Percentiles rank a stretch among this genome's conserved stretches.
Conservation (phyloP, 2,888 invertebrate species). For the Ennomos quercinarius region DNA sequence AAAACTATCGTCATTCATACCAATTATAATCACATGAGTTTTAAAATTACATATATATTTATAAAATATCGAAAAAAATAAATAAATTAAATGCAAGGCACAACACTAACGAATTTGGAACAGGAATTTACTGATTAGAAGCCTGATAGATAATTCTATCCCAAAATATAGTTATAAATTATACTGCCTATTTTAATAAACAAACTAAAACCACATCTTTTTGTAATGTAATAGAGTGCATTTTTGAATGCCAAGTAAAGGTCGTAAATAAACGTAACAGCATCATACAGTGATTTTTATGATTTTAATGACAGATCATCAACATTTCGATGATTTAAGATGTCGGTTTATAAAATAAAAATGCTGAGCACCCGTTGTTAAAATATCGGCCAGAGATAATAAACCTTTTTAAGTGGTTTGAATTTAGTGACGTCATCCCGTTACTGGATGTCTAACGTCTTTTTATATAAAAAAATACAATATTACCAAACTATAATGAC, state of each 20-base stretch:
- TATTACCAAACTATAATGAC: no score
- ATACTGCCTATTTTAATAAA: constrained; percentile 2
- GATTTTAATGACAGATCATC: constrained; percentile 48
- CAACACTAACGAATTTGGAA: constrained; percentile 27
- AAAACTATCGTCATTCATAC: no score
- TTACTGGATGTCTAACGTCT: no score
- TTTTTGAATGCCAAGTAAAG: constrained; percentile 11
- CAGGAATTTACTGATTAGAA: constrained; percentile 28
- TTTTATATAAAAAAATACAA: no score
- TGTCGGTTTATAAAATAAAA: constrained; percentile 40
- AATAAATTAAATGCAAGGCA: not conserved
- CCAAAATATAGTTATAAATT: constrained; percentile 42
- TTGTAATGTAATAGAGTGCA: constrained; percentile 12
- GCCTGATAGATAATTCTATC: constrained; percentile 24
- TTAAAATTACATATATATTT: no score
- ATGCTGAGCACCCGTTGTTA: constrained; percentile 42
- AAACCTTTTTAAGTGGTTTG: constrained; percentile 27
- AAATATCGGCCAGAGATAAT: constrained; percentile 28
- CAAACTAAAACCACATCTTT: constrained; percentile 5
- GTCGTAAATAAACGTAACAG: constrained; percentile 40
- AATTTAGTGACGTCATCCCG: not conserved
- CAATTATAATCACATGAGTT: no score
- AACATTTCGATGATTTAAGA: constrained; percentile 45
- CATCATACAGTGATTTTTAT: constrained; percentile 42
- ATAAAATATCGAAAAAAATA: no score